Percentiles rank a stretch among this genome's conserved stretches.
These are phyloP conservation scores for Dicyrtoma fusca DNA, from an alignment of 2,888 invertebrate species.

Conservation along the genomic window DNA sequence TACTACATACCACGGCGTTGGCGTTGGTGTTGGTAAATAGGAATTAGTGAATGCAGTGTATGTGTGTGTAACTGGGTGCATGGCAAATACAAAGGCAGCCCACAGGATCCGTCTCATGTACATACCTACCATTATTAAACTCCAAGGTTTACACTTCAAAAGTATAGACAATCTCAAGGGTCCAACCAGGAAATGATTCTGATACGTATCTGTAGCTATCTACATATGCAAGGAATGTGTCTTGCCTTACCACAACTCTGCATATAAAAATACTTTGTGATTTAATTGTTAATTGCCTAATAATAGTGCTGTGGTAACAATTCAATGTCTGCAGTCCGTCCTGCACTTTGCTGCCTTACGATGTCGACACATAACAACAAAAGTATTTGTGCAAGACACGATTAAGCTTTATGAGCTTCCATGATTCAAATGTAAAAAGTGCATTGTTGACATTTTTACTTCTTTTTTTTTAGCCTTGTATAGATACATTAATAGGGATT, in stretches of 20 bases:
- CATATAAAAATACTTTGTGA: neutral
- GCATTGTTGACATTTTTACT: no score
- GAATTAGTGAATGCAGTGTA: neutral
- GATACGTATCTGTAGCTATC: no score
- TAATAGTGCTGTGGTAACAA: neutral
- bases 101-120: neutral
- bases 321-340: neutral
- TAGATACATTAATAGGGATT: no score
- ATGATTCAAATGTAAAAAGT: no score
- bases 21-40: neutral
- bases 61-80: neutral
- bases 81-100: conserved; percentile 14
- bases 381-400: no score
- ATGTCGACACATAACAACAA: neutral
- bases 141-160: conserved; percentile 18
- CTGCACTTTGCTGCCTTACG: neutral
- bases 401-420: no score
- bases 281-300: no score
- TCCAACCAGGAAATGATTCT: conserved; percentile 35
- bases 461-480: no score
- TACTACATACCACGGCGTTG: no score
- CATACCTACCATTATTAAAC: conserved; percentile 14
- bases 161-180: conserved; percentile 4
- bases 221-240: no score
- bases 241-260: conserved; percentile 4